Conservation (phyloP, 2,113 vertebrate genomes). For the Triplophysa siluroides region DNA sequence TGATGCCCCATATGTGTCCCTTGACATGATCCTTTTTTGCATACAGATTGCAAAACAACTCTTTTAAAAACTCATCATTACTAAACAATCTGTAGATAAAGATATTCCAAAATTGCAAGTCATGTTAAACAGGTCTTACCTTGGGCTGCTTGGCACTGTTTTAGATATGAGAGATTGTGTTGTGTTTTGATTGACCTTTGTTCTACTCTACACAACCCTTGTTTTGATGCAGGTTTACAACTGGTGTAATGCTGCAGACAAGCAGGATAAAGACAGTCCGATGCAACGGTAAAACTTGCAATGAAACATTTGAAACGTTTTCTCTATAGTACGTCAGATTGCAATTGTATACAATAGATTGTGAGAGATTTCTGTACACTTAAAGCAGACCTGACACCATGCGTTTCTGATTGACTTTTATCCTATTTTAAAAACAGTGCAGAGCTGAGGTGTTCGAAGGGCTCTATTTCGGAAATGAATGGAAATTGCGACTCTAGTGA, state of each 20-base stretch:
- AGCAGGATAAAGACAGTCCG: background rate
- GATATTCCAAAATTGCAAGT: background rate
- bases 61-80: background rate
- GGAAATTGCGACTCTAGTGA: background rate
- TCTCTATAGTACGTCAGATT: no score
- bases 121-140: background rate
- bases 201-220: no score
- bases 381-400: no score
- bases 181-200: no score
- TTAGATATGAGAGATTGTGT: background rate
- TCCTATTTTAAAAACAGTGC: background rate
- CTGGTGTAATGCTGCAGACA: background rate
- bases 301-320: background rate
- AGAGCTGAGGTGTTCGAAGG: background rate
- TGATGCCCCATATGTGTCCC: background rate
- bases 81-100: background rate
- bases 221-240: no score
- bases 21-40: background rate
- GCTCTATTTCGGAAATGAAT: background rate
- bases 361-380: no score
- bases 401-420: no score
- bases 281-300: background rate
- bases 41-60: conserved; percentile 1
- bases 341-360: no score
- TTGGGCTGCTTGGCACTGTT: background rate